These are phyloP conservation scores for Macquaria australasica DNA, from an alignment of 2,113 vertebrate species.

Conservation along the genomic window DNA sequence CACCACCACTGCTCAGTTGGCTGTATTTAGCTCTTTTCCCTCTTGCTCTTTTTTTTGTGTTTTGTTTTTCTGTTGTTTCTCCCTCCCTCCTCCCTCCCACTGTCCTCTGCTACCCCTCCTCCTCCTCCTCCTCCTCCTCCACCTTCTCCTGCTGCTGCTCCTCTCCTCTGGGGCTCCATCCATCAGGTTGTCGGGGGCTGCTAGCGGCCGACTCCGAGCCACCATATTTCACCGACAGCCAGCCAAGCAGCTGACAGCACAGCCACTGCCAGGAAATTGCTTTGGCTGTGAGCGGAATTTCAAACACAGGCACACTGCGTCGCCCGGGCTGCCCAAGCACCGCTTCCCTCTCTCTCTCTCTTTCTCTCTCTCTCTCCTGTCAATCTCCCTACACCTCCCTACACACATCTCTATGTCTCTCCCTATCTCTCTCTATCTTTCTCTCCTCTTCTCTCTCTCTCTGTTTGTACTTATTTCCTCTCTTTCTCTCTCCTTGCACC, in stretches of 20 bases:
- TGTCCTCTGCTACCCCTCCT: conserved; percentile 32
- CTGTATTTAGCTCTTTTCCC: conserved; percentile 55
- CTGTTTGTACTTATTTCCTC: conserved; percentile 67
- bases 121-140: conserved; percentile 45
- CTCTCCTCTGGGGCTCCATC: conserved; percentile 91
- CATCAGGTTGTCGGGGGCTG: conserved; percentile 97
- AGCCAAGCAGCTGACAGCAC: conserved; percentile 97
- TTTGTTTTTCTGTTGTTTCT: conserved; percentile 77
- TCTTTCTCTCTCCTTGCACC: conserved; percentile 27
- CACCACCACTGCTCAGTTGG: conserved; percentile 60
- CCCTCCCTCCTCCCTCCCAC: conserved; percentile 51
- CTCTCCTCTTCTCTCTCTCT: conserved; percentile 45
- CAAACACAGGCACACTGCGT: conserved; percentile 91
- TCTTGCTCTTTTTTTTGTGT: conserved; percentile 66
- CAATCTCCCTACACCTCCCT: conserved; percentile 59
- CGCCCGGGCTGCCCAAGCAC: conserved; percentile 79
- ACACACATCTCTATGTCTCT: conserved; percentile 68
- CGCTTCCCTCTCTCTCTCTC: conserved; percentile 57
- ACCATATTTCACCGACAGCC: conserved; percentile 98
- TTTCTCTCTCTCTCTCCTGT: conserved; percentile 60
- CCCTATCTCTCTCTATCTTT: conserved; percentile 43
- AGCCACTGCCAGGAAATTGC: conserved; percentile 96
- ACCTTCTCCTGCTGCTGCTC: conserved; percentile 80
- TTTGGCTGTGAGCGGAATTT: conserved; percentile 98
- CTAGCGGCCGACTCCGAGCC: conserved; percentile 93